These are phyloP conservation scores for Drosophila pseudoananassae DNA, from an alignment of 1,140 invertebrate genomes.

Conservation along the genomic window DNA sequence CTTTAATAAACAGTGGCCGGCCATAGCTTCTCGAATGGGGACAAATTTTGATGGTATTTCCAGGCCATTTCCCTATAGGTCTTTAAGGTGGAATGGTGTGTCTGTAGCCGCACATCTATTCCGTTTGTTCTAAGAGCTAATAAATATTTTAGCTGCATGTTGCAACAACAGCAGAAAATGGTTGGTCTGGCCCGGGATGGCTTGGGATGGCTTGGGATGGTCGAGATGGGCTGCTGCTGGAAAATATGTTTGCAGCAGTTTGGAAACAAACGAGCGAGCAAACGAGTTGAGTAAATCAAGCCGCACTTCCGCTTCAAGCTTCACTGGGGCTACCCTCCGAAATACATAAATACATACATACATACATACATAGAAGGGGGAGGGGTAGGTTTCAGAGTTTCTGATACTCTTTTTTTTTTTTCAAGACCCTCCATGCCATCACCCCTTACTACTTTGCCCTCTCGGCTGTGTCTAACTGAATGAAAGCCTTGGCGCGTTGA, in stretches of 20 bases:
- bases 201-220: not conserved
- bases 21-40: not conserved
- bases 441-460: no score
- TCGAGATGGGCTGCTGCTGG: not conserved
- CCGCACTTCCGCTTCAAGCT: conserved; percentile 76
- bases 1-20: conserved; percentile 66
- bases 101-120: conserved; percentile 40
- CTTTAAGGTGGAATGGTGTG: not conserved
- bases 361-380: no score
- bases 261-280: conserved; percentile 71
- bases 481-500: conserved; percentile 79
- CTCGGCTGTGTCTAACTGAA: conserved; percentile 74
- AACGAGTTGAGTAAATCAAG: conserved; percentile 82
- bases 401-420: no score
- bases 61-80: not conserved
- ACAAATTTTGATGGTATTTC: not conserved
- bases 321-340: conserved; percentile 23
- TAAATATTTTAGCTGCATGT: conserved; percentile 60
- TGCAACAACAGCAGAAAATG: conserved; percentile 6
- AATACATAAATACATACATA: no score
- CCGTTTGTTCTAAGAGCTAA: conserved; percentile 51
- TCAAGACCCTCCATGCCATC: not conserved
- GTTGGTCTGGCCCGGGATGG: no score
- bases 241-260: conserved; percentile 38
- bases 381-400: no score